Conservation (phyloP, 2,888 invertebrate genomes). For the Tenthredo livida region DNA sequence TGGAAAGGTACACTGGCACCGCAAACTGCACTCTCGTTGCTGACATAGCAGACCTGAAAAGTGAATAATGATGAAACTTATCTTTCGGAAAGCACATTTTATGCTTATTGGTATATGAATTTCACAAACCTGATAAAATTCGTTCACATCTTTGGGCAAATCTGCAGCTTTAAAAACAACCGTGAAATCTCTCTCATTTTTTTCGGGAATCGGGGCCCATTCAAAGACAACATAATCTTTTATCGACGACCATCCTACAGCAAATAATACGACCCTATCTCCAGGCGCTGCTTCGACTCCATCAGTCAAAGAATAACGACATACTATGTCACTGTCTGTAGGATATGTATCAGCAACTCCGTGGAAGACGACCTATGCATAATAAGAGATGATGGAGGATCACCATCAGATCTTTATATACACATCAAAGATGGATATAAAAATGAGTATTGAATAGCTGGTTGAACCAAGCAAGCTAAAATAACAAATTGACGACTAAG, state of each 20-base stretch:
- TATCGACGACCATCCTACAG: slow-evolving; percentile 74
- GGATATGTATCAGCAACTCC: slow-evolving; percentile 42
- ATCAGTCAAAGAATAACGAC: slow-evolving; percentile 39
- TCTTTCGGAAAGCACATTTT: neutral
- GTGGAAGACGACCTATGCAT: slow-evolving; percentile 30
- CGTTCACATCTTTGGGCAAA: slow-evolving; percentile 71
- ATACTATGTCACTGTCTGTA: slow-evolving; percentile 39
- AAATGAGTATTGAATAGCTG: neutral
- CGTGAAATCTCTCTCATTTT: slow-evolving; percentile 40
- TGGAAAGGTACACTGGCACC: slow-evolving; percentile 74
- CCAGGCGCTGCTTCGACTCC: slow-evolving; percentile 68
- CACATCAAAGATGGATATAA: neutral
- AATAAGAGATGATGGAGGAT: neutral
- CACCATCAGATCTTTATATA: neutral
- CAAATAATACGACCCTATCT: slow-evolving; percentile 74
- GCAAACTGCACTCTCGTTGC: slow-evolving; percentile 72
- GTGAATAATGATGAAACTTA: neutral
- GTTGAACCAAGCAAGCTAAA: neutral
- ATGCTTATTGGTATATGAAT: neutral
- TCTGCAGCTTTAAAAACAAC: slow-evolving; percentile 61
- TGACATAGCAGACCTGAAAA: slow-evolving; percentile 66
- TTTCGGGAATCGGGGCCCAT: slow-evolving; percentile 67
- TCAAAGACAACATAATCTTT: slow-evolving; percentile 74
- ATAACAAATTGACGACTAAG: neutral
- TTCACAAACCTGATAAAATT: slow-evolving; percentile 73